phyloP scores from a whole-genome alignment of 2,113 vertebrate species.

The Arothron firmamentum region DNA sequence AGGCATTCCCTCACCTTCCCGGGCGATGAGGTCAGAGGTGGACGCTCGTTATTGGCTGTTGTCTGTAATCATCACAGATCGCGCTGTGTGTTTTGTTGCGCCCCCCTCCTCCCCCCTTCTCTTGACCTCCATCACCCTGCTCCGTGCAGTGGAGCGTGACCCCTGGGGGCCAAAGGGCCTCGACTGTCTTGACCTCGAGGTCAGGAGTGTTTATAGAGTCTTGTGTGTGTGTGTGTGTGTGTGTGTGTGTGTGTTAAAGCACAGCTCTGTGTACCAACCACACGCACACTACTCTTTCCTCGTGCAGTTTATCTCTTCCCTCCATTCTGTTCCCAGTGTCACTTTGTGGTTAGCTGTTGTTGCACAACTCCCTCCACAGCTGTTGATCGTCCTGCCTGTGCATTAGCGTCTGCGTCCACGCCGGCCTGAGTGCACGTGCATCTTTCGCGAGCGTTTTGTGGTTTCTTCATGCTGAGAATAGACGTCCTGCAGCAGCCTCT shows the following conservation, averaged over 20 bases:
- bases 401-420: constrained; percentile 1
- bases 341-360: constrained; percentile 69
- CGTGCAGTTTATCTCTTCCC: constrained; percentile 47
- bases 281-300: constrained; percentile 39
- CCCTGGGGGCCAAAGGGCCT: constrained; percentile 39
- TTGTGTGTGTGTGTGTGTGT: constrained; percentile 14
- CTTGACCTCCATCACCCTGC: constrained; percentile 44
- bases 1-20: constrained; percentile 65
- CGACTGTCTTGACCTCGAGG: constrained; percentile 48
- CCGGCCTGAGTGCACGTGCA: neutral
- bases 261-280: constrained; percentile 7
- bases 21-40: constrained; percentile 67
- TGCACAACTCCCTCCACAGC: constrained; percentile 61
- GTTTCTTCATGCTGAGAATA: constrained; percentile 3
- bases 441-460: neutral
- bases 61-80: constrained; percentile 69
- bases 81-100: constrained; percentile 54
- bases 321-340: constrained; percentile 59
- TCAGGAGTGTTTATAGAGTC: constrained; percentile 53
- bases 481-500: constrained; percentile 35
- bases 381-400: constrained; percentile 39
- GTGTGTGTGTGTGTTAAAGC: constrained; percentile 3
- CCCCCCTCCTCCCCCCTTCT: constrained; percentile 36
- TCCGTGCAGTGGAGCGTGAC: constrained; percentile 50
- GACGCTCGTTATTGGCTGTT: constrained; percentile 67